A percentile compares a stretch with the other conserved stretches of the same genome.
Evolutionary conservation across 2,113 vertebrate genomes (phyloP).

Genomic region (Podarcis cretensis): DNA sequence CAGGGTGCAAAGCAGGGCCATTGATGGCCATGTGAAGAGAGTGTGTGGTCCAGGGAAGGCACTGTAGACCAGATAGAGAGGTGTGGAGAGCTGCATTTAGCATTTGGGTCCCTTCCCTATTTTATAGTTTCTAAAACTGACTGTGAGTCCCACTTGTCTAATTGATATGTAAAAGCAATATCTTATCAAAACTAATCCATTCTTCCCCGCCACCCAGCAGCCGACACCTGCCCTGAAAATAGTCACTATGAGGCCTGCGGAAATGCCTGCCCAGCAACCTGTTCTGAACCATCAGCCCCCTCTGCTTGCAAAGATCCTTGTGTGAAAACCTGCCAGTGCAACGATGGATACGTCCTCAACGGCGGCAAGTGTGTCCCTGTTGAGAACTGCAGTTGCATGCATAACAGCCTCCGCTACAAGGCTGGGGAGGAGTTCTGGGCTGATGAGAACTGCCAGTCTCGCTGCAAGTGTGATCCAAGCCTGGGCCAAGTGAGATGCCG

Average conservation of each 20-base stretch:
- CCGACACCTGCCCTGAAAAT: conserved; percentile 30
- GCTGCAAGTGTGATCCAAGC: conserved; percentile 52
- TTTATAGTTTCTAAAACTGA: too few species aligned
- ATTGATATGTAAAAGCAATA: background rate
- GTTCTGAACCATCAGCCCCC: conserved; percentile 22
- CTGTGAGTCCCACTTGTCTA: background rate
- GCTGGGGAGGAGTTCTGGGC: conserved; percentile 66
- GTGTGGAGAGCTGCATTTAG: too few species aligned
- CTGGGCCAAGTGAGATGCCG: conserved; percentile 20
- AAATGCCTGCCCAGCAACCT: conserved; percentile 14
- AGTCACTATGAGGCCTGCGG: conserved; percentile 55
- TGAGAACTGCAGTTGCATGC: conserved; percentile 60
- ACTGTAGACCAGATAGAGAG: too few species aligned
- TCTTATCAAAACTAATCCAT: too few species aligned
- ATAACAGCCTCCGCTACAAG: conserved; percentile 32
- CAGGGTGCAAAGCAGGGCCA: too few species aligned
- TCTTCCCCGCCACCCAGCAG: background rate
- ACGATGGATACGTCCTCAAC: conserved; percentile 61
- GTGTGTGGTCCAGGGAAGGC: background rate
- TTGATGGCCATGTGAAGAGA: background rate
- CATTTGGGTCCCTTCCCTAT: too few species aligned
- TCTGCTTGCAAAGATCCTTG: conserved; percentile 26
- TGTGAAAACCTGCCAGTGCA: conserved; percentile 46
- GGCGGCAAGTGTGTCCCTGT: conserved; percentile 54
- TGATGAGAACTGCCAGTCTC: conserved; percentile 52